Evolutionary conservation across 2,113 vertebrate species (phyloP).

Genomic region (Phylloscopus whistleri): DNA sequence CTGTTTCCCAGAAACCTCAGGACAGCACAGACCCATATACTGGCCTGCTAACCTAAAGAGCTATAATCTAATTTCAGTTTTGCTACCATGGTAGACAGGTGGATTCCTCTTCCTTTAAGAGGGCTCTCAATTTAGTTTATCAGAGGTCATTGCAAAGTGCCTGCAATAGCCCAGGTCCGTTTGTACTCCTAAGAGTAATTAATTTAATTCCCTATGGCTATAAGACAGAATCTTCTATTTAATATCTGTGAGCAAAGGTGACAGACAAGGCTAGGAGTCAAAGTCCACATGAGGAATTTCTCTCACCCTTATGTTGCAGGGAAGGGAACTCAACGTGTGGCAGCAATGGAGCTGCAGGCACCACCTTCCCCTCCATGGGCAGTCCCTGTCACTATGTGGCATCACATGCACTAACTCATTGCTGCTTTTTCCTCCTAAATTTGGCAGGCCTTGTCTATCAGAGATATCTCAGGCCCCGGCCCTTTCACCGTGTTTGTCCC

Average conservation of each 20-base stretch:
- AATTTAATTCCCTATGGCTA: background rate
- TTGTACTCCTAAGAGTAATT: background rate
- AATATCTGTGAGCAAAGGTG: background rate
- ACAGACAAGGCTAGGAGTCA: background rate
- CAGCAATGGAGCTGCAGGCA: background rate
- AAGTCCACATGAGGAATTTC: background rate
- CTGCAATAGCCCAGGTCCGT: background rate
- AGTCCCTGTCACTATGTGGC: accelerated
- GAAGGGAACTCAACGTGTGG: accelerated
- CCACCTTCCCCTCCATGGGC: background rate
- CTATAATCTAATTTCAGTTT: background rate
- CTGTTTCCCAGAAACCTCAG: background rate
- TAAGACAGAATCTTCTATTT: background rate
- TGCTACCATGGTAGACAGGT: background rate
- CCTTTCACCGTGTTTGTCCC: conserved; percentile 90
- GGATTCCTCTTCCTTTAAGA: background rate
- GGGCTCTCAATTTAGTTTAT: background rate
- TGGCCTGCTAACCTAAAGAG: background rate
- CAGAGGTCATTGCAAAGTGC: background rate
- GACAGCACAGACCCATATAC: background rate
- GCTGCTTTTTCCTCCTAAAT: background rate
- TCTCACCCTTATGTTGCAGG: background rate
- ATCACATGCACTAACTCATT: background rate
- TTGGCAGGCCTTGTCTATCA: conserved; percentile 69
- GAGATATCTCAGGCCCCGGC: conserved; percentile 73